These are phyloP conservation scores for Choristoneura rosaceana DNA, from an alignment of 2,888 invertebrate species.

Conservation along the genomic window DNA sequence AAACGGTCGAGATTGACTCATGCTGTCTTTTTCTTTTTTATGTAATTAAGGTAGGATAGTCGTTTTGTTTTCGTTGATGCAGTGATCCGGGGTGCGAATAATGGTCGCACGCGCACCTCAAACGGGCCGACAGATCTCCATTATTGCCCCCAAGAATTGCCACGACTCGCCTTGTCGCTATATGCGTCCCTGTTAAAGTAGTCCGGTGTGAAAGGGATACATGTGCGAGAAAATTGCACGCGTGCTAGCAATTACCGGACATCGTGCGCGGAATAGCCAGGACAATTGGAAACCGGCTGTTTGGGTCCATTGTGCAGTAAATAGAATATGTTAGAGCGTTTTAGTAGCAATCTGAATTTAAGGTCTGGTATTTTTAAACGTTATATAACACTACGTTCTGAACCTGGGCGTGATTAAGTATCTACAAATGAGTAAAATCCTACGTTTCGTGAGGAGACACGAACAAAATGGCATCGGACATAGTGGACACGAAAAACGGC, in stretches of 20 bases:
- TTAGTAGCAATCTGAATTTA: constrained; percentile 11
- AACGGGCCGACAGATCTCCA: constrained; percentile 56
- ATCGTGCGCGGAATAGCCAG: constrained; percentile 62
- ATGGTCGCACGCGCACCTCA: constrained; percentile 57
- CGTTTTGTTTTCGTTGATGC: constrained; percentile 49
- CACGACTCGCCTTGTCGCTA: not conserved
- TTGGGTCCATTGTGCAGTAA: constrained; percentile 41
- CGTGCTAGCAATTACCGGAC: constrained; percentile 23
- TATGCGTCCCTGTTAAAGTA: constrained; percentile 1
- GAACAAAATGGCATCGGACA: too few relatives aligned
- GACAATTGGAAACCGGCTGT: constrained; percentile 48
- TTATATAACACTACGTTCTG: not conserved
- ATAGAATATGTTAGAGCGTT: constrained; percentile 28
- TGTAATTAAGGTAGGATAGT: constrained; percentile 30
- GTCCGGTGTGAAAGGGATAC: not conserved
- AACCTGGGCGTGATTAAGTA: too few relatives aligned
- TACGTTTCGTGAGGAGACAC: too few relatives aligned
- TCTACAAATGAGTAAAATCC: too few relatives aligned
- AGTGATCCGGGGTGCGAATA: constrained; percentile 57
- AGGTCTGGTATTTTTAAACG: not conserved
- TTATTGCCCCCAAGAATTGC: constrained; percentile 44
- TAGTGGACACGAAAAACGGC: too few relatives aligned
- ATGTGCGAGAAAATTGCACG: constrained; percentile 15
- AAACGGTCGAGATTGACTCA: not conserved
- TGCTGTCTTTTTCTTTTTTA: not conserved